Evolutionary conservation across 2,797 vertebrate genomes (phyloP).

Genomic region (Cryptoprocta ferox): DNA sequence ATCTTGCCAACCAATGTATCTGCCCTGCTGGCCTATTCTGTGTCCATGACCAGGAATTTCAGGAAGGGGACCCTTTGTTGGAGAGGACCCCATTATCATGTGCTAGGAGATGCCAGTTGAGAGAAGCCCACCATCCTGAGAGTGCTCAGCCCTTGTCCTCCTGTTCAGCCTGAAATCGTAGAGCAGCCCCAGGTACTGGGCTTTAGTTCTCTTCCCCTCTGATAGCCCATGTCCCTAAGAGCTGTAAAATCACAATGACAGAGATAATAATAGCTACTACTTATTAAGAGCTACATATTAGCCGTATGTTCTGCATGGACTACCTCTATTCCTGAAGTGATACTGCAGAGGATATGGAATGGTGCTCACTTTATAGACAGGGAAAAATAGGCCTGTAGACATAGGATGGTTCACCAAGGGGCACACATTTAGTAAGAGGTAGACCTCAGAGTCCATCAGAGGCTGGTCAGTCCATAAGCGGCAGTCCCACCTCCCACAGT

Average conservation of each 20-base stretch:
- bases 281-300: neutral
- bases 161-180: neutral
- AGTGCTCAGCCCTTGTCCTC: neutral
- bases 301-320: neutral
- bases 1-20: fast-evolving
- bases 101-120: neutral
- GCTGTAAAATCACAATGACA: neutral
- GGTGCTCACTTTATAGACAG: neutral
- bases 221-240: neutral
- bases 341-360: neutral
- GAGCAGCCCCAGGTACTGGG: neutral
- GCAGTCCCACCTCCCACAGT: no score
- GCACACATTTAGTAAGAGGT: neutral
- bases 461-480: fast-evolving
- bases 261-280: neutral
- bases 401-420: no score
- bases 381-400: neutral
- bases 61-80: neutral
- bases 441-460: neutral
- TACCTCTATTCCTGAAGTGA: neutral
- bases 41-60: neutral
- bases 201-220: neutral
- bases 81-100: neutral
- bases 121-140: neutral
- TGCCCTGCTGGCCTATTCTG: neutral